These are phyloP conservation scores for Mythimna impura DNA, from an alignment of 2,888 invertebrate genomes.

Conservation along the genomic window DNA sequence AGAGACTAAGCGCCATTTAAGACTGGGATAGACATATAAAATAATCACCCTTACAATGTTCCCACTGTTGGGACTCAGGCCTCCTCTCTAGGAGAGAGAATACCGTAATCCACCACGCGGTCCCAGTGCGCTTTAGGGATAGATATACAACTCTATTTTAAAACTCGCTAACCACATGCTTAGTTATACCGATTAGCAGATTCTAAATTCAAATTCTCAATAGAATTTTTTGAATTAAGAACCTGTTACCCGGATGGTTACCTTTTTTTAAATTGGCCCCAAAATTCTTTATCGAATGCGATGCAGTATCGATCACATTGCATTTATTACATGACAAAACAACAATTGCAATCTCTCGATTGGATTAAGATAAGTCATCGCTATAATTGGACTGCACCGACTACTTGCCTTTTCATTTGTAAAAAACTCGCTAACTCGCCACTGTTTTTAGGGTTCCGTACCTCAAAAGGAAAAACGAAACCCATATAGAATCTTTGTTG, in stretches of 20 bases:
- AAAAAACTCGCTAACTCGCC: not conserved
- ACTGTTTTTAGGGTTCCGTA: not conserved
- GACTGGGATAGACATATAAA: not conserved
- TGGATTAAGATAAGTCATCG: constrained; percentile 33
- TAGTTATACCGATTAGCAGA: not conserved
- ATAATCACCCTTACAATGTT: too few species aligned
- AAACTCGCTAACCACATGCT: not conserved
- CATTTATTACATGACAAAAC: constrained; percentile 14
- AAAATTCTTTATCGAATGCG: not conserved
- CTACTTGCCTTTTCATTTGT: constrained; percentile 14
- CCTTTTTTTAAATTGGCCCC: not conserved
- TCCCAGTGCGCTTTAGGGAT: too few species aligned
- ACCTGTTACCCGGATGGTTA: not conserved
- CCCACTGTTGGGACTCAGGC: too few species aligned
- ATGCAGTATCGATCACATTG: constrained; percentile 9
- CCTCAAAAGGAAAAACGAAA: too few species aligned
- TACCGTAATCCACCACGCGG: too few species aligned
- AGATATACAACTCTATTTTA: not conserved
- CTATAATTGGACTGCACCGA: constrained; percentile 15
- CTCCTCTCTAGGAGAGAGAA: too few species aligned
- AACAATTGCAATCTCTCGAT: constrained; percentile 28
- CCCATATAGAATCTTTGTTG: too few species aligned
- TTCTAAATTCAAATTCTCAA: not conserved
- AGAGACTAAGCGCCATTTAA: not conserved
- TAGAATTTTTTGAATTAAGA: not conserved